phyloP scores from a whole-genome alignment of 2,888 invertebrate genomes.

The Carpatolechia fugitivella region DNA sequence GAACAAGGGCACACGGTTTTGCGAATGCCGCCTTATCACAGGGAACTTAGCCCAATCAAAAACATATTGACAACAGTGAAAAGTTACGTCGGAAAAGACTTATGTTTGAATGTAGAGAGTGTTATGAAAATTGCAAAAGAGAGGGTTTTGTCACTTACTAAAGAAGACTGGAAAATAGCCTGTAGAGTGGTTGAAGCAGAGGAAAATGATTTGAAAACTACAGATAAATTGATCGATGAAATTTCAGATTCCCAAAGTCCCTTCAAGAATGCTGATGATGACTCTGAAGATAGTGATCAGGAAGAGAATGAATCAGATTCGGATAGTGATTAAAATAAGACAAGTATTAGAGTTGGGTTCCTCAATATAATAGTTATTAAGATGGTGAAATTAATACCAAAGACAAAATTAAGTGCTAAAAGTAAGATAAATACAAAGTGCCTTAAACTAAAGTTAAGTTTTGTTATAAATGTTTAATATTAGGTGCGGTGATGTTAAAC shows the following conservation, averaged over 20 bases:
- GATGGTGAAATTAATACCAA: neutral
- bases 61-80: conserved; percentile 27
- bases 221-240: conserved; percentile 36
- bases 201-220: conserved; percentile 34
- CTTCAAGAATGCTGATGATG: conserved; percentile 29
- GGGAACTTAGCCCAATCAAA: conserved; percentile 35
- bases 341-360: too few species aligned
- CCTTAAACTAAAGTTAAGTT: too few species aligned
- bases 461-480: too few species aligned
- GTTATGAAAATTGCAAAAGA: conserved; percentile 36
- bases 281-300: conserved; percentile 31
- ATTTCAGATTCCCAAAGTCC: conserved; percentile 31
- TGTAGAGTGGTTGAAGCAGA: conserved; percentile 32
- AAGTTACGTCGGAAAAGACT: conserved; percentile 32
- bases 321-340: conserved; percentile 26
- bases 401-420: neutral
- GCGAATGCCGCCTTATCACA: conserved; percentile 32
- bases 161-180: conserved; percentile 33
- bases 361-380: too few species aligned
- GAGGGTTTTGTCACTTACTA: conserved; percentile 28
- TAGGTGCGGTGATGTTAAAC: too few species aligned
- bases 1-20: conserved; percentile 34
- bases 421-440: too few species aligned
- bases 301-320: conserved; percentile 33
- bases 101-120: conserved; percentile 29